A percentile compares a stretch with the other conserved stretches of the same genome.
These are phyloP conservation scores for Eristalis tenax DNA, from an alignment of 2,888 invertebrate species.

Conservation along the genomic window DNA sequence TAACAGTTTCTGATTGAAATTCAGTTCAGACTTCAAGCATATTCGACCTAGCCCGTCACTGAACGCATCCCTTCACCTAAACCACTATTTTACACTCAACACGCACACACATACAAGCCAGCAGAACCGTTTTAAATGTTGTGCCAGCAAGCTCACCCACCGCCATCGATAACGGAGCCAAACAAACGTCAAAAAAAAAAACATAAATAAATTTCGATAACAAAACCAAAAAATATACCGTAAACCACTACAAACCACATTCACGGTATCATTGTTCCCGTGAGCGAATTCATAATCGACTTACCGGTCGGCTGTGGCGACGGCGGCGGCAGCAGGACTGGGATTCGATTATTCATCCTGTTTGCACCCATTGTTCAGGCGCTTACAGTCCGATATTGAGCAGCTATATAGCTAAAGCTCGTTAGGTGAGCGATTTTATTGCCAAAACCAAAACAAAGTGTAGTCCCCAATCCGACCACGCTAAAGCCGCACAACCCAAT, in stretches of 20 bases:
- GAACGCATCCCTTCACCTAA: background rate
- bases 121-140: background rate
- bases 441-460: constrained; percentile 30
- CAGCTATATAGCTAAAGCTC: constrained; percentile 27
- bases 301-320: background rate
- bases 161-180: background rate
- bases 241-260: constrained; percentile 47
- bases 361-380: constrained; percentile 42
- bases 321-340: background rate
- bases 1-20: too few relatives aligned
- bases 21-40: too few relatives aligned
- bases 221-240: background rate
- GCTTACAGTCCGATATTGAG: constrained; percentile 46
- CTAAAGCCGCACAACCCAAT: constrained; percentile 15
- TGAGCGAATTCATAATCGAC: constrained; percentile 48
- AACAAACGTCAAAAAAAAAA: constrained; percentile 1
- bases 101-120: background rate
- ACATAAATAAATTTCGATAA: constrained; percentile 21
- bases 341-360: constrained; percentile 54
- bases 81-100: background rate
- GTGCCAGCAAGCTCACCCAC: background rate
- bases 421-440: constrained; percentile 49
- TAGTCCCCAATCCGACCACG: background rate
- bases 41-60: too few relatives aligned
- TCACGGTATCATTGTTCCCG: constrained; percentile 57